Percentiles rank a stretch among this genome's conserved stretches.
phyloP scores from a whole-genome alignment of 1,140 invertebrate species.

The Drosophila ercepeae region DNA sequence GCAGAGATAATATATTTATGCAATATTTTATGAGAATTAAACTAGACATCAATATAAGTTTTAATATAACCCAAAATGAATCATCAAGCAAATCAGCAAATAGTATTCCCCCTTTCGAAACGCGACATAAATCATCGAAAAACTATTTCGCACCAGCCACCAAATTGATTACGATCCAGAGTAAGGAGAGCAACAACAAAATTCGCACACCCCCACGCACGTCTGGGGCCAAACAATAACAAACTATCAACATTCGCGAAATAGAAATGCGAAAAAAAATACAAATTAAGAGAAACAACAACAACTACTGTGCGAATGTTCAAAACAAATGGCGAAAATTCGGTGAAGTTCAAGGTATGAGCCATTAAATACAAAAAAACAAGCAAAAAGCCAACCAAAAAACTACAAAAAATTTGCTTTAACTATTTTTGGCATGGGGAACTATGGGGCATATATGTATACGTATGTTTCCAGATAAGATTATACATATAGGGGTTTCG shows the following conservation, averaged over 20 bases:
- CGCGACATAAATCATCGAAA: slow-evolving; percentile 29
- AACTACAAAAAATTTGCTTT: slow-evolving; percentile 30
- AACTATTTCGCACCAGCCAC: slow-evolving; percentile 45
- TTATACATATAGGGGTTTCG: neutral
- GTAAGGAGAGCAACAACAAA: slow-evolving; percentile 17
- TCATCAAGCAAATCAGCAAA: slow-evolving; percentile 21
- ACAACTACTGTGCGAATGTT: slow-evolving; percentile 55
- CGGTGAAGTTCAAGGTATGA: slow-evolving; percentile 83
- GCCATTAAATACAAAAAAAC: slow-evolving; percentile 59
- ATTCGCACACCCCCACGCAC: slow-evolving; percentile 52
- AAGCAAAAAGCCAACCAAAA: slow-evolving; percentile 11
- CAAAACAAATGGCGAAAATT: slow-evolving; percentile 83
- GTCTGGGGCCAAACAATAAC: slow-evolving; percentile 30
- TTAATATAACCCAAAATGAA: slow-evolving; percentile 1
- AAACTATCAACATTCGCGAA: slow-evolving; percentile 68
- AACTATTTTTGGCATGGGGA: slow-evolving; percentile 30
- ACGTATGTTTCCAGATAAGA: slow-evolving; percentile 32
- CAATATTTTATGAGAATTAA: too few species aligned
- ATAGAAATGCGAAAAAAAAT: slow-evolving; percentile 66
- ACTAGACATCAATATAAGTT: neutral
- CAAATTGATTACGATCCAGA: slow-evolving; percentile 35
- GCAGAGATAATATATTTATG: neutral
- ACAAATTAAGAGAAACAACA: slow-evolving; percentile 28
- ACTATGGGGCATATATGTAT: slow-evolving; percentile 10
- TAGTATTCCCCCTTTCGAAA: slow-evolving; percentile 29